A percentile compares a stretch with the other conserved stretches of the same genome.
These are phyloP conservation scores for Ginglymostoma cirratum DNA, from an alignment of 2,113 vertebrate species.

Conservation along the genomic window DNA sequence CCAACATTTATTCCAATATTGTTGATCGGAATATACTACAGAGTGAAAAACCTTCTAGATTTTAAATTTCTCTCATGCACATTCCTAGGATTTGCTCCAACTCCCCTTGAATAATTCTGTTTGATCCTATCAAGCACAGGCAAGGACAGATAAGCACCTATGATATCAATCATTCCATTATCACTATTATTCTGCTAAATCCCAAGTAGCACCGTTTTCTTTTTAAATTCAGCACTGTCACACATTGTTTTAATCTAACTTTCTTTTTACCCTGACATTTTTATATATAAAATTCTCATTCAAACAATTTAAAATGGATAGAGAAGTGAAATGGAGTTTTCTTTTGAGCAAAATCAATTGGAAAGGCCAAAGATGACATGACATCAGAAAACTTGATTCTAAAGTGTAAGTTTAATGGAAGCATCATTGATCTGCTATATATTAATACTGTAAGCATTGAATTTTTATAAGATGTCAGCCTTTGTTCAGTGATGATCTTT, in stretches of 20 bases:
- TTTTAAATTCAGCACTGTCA: neutral
- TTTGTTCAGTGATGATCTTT: neutral
- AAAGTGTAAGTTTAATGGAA: slow-evolving; percentile 1
- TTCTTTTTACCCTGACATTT: neutral
- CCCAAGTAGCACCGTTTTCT: neutral
- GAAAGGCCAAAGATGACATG: neutral
- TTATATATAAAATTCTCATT: neutral
- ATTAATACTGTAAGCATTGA: no score
- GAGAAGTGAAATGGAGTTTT: neutral
- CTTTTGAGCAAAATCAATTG: neutral
- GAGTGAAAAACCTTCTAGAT: neutral
- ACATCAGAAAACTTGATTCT: neutral
- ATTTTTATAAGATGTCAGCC: neutral
- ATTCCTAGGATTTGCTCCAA: neutral
- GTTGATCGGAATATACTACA: neutral
- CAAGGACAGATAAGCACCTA: neutral
- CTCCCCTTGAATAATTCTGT: neutral
- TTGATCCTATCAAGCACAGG: neutral
- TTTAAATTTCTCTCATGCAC: neutral
- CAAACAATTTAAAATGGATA: neutral
- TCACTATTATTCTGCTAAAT: neutral
- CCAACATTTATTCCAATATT: neutral
- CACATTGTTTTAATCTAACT: neutral
- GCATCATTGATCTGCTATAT: neutral
- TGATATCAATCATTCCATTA: neutral